phyloP scores from a whole-genome alignment of 2,797 vertebrate species.

The Lates japonicus region DNA sequence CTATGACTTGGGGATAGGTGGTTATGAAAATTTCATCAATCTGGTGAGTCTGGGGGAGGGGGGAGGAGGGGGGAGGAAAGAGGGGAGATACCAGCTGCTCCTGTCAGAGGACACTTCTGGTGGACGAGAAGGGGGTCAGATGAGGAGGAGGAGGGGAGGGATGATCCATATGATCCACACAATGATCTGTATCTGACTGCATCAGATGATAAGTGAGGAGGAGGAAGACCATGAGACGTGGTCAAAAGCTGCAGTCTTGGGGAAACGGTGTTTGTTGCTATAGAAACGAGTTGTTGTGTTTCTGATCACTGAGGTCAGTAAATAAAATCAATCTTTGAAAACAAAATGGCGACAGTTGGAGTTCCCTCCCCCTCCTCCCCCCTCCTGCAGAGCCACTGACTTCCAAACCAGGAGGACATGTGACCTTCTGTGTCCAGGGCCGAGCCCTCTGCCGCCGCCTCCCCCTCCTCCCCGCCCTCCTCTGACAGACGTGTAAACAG shows the following conservation, averaged over 20 bases:
- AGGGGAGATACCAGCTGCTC: constrained; percentile 90
- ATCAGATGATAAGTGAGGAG: too few relatives aligned
- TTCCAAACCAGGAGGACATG: constrained; percentile 60
- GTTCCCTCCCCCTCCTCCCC: neutral
- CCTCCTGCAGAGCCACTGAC: constrained; percentile 29
- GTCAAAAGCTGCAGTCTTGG: too few relatives aligned
- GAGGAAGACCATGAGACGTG: too few relatives aligned
- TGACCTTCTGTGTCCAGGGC: constrained; percentile 83
- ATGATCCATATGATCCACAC: too few relatives aligned
- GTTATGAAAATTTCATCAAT: constrained; percentile 97
- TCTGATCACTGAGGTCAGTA: too few relatives aligned
- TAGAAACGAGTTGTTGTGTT: too few relatives aligned
- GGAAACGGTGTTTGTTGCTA: too few relatives aligned
- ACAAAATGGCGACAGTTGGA: too few relatives aligned
- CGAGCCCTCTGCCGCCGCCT: constrained; percentile 70
- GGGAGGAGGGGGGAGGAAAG: constrained; percentile 81
- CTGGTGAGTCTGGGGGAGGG: constrained; percentile 83
- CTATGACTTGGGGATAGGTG: constrained; percentile 92
- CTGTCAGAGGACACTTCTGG: constrained; percentile 90
- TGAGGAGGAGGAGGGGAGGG: constrained; percentile 35
- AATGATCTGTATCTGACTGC: too few relatives aligned
- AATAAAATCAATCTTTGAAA: too few relatives aligned
- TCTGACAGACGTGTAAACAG: constrained; percentile 93
- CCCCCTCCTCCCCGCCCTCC: constrained; percentile 77
- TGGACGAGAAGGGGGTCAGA: constrained; percentile 86